A percentile compares a stretch with the other conserved stretches of the same genome.
phyloP scores from a whole-genome alignment of 2,113 vertebrate species.

The Paralichthys olivaceus region DNA sequence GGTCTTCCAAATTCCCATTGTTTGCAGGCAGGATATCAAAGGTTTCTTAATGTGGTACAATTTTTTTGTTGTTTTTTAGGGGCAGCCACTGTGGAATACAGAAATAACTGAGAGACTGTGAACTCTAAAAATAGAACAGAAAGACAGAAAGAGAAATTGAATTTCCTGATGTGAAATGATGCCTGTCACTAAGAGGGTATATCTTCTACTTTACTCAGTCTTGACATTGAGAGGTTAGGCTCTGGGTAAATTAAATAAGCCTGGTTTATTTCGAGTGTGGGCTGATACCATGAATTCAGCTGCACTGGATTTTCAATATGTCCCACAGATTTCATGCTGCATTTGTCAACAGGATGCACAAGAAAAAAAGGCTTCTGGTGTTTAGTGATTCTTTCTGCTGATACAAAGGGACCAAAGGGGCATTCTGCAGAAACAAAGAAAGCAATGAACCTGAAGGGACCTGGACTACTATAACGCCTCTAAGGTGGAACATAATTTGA shows the following conservation, averaged over 20 bases:
- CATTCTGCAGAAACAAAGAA: conserved; percentile 22
- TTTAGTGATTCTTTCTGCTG: conserved; percentile 27
- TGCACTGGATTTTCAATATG: conserved; percentile 26
- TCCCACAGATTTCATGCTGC: conserved; percentile 21
- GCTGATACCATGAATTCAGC: conserved; percentile 21
- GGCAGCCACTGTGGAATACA: conserved; percentile 48
- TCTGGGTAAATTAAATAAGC: conserved; percentile 26
- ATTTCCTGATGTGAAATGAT: conserved; percentile 21
- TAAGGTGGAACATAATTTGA: conserved; percentile 40
- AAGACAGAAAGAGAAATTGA: background rate
- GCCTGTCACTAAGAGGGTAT: conserved; percentile 10
- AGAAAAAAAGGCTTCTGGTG: background rate
- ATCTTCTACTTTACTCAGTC: background rate
- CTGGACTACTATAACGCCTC: conserved; percentile 20
- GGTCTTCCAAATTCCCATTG: conserved; percentile 49
- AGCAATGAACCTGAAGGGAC: conserved; percentile 41
- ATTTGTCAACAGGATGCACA: conserved; percentile 32
- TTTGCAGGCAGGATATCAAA: conserved; percentile 64
- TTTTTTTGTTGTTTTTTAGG: conserved; percentile 24
- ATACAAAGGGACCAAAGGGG: conserved; percentile 17
- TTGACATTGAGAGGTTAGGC: conserved; percentile 11
- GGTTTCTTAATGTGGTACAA: conserved; percentile 35
- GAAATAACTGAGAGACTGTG: conserved; percentile 45
- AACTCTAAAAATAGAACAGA: conserved; percentile 26
- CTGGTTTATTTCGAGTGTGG: conserved; percentile 16